Evolutionary conservation across 2,797 vertebrate genomes (phyloP).

Genomic region (Gouania willdenowi): DNA sequence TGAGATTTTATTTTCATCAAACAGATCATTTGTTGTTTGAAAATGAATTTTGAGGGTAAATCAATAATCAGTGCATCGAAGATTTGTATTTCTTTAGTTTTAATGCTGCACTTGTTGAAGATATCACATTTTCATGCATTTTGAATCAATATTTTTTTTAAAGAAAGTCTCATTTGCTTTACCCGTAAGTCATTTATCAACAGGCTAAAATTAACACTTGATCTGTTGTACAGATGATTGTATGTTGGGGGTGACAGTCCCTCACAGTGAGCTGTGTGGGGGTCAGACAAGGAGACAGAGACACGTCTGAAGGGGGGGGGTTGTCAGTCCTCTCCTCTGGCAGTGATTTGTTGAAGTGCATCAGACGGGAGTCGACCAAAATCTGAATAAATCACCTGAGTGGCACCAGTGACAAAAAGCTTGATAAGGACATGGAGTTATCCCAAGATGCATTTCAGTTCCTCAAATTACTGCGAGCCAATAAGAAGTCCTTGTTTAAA

Average conservation of each 20-base stretch:
- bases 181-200: too few species aligned
- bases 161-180: too few species aligned
- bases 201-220: too few species aligned
- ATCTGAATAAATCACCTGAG: slow-evolving; percentile 64
- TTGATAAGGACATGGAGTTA: slow-evolving; percentile 38
- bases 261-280: slow-evolving; percentile 29
- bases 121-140: too few species aligned
- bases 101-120: too few species aligned
- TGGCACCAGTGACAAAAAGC: slow-evolving; percentile 70
- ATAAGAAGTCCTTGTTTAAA: neutral
- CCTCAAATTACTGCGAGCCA: slow-evolving; percentile 7
- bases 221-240: too few species aligned
- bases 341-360: slow-evolving; percentile 66
- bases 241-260: slow-evolving; percentile 16
- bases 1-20: slow-evolving; percentile 10
- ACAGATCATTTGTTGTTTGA: neutral
- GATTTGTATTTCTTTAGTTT: too few species aligned
- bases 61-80: too few species aligned
- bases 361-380: slow-evolving; percentile 70
- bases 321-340: slow-evolving; percentile 59
- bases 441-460: slow-evolving; percentile 3
- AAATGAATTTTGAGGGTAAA: too few species aligned
- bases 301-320: slow-evolving; percentile 41
- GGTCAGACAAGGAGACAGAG: slow-evolving; percentile 49
- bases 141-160: too few species aligned